Base-by-base conservation (phyloP, 2,113 vertebrate genomes). In the Chamaetylas fuelleborni region DNA sequence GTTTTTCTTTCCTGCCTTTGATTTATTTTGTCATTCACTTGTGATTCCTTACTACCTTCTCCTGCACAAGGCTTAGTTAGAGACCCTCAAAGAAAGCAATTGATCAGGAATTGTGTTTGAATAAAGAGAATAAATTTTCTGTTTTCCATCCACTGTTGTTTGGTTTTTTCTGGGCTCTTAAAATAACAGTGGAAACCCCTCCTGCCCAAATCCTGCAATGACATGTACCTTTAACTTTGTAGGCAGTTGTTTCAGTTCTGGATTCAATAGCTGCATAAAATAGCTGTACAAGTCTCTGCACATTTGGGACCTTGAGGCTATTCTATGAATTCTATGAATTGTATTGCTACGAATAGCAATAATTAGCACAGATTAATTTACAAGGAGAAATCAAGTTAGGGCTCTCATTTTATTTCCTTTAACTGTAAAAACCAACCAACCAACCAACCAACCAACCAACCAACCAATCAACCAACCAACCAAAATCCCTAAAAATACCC, bases 1-100 rank as follows among this genome's bases (percentile, higher is more conserved):
- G n/a, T 28, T 85, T 79, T 79, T 69, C 70, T 84, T 95, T 81
- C 78, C 70, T 89, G 57, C 18, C 57, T 89, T 74, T 91, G 78
- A 92, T 76, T 89, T 83, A 95, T 92, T 89, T 89, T 91, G 65
- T 91, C 70, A 65, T 93, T 95, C 50, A 45, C n/a, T 81, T 89
- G n/a, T 53, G 57, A 95, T 60, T 89, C 61, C 48, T 83, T 88
- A 34, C 40, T 78, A n/a, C 47, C 60, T 81, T 86, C 40, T 79
- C 53, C 48, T 38, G 25, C 45, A n/a, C 29, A 18, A 69, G 20
- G 36, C 66, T 91, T 57, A 50, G 58, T 45, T 61, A 82, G 73
- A 65, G 8, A 84, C 2, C 26, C 77, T 78, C 73, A 12, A 56
- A 76, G 36, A 72, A 6, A 67, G 25, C 29, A 84, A 53, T 0